These are phyloP conservation scores for Drosophila anomalata DNA, from an alignment of 2,888 invertebrate species.

Conservation along the genomic window DNA sequence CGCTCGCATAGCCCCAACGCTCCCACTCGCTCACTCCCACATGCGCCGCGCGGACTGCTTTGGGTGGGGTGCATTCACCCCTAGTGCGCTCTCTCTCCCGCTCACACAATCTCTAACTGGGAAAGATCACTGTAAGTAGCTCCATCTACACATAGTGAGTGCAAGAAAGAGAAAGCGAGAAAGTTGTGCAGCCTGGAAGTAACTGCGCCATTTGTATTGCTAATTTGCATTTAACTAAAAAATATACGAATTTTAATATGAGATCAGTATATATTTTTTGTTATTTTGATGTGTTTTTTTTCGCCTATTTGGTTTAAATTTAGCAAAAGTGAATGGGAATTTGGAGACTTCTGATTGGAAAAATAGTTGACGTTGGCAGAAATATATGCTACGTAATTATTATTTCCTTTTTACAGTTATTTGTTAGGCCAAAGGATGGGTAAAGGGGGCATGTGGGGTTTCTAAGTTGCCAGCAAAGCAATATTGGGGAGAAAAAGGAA, in stretches of 20 bases:
- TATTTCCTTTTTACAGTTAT: slow-evolving; percentile 28
- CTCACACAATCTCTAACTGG: slow-evolving; percentile 19
- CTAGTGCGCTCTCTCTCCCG: background rate
- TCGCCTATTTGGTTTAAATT: background rate
- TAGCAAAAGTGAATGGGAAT: slow-evolving; percentile 2
- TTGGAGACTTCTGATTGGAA: background rate
- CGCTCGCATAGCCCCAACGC: slow-evolving; percentile 1
- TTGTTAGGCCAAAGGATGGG: slow-evolving; percentile 7
- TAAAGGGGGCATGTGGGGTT: slow-evolving; percentile 6
- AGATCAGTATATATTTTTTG: background rate
- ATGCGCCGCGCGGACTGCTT: background rate
- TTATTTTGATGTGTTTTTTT: background rate
- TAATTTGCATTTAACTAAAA: slow-evolving; percentile 30
- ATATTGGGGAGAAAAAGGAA: slow-evolving; percentile 37
- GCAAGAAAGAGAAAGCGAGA: background rate
- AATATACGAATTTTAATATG: background rate
- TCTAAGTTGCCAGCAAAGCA: slow-evolving; percentile 55
- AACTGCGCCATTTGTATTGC: slow-evolving; percentile 39
- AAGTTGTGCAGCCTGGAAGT: background rate
- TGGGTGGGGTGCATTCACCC: slow-evolving; percentile 54
- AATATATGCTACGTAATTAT: slow-evolving; percentile 28
- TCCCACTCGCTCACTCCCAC: background rate
- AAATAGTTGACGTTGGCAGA: slow-evolving; percentile 31
- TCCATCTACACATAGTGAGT: background rate
- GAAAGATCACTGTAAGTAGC: slow-evolving; percentile 31